Base-by-base conservation (phyloP, 1,140 invertebrate genomes). In the Eriocheir sinensis region DNA sequence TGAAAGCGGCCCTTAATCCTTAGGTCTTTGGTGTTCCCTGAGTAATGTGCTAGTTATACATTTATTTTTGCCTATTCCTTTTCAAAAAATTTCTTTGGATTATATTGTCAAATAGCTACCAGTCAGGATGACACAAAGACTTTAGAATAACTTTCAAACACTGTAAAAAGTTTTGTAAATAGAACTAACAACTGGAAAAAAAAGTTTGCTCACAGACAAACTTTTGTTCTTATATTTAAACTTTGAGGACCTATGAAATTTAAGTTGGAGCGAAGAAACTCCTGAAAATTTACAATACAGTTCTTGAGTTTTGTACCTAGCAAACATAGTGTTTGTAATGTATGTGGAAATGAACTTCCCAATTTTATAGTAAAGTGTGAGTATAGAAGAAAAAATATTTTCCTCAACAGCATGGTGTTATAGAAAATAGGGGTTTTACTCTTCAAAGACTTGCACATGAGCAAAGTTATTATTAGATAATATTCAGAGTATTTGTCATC, bases 161-260 rank as follows among this genome's bases (percentile, higher is more conserved):
- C 6, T 30, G 17, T 85, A 36, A 40, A 86, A 86, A 34, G 85
- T 3, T 40, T 38, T 86, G 85, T 40, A 86, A 9, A 86, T 86
- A 38, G 32, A 86, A 36, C 60, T 72, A 72, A 72, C 21, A n/a
- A n/a, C 27, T n/a, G n/a, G 60, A n/a, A 72, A 72, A n/a, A n/a
- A 72, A 72, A 72, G 27, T n/a, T n/a, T 2, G n/a, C 8, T 21
- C 27, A 30, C 27, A 27, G 36, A 40, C 38, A 86, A 12, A 0
- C 36, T 83, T 30, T 32, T 86, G 85, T n/a, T 44, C 3, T 86
- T 30, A 86, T 86, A 38, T 32, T 38, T 86, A 86, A 36, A 86
- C 12, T 27, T 86, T n/a, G 41, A 86, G 8, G n/a, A 12, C 6
- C 38, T 38, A 2, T 38, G 17, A 86, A 1, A 27, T 36, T 21